Evolutionary conservation across 2,888 invertebrate species (phyloP), one percentile per base, ranked within the genome.

Genomic region (Patella depressa): DNA sequence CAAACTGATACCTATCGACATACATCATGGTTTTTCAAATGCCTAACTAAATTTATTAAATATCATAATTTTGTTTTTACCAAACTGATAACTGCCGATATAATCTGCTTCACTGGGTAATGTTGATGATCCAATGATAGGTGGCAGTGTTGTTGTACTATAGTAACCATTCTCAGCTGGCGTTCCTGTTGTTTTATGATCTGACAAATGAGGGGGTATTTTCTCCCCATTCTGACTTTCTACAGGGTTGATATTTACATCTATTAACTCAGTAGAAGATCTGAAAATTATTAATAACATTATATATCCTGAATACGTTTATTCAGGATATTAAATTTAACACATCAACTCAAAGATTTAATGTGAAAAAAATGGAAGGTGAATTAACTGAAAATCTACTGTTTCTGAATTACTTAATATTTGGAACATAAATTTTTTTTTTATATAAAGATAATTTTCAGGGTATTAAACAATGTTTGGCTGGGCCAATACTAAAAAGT

Each of bases 131-230:
- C 71, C 71, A 70, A 71, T 76, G 71, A 82, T 82, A 55, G 80
- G 80, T 53, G 82, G 82, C 70, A 82, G 78, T 70, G 72, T 45
- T 9, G 57, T 72, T 19, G 76, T 17, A 19, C 34, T 24, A 53
- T 72, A 29, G 24, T 24, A 29, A 24, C 15, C 76, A 53, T 59
- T 73, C 53, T 65, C 24, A 24, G 19, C 65, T 24, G 19, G 19
- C 14, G 19, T 9, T 65, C 3, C 24, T 19, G 12, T 24, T 19
- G 65, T 12, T 19, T 65, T 24, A 24, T 19, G 7, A 65, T 65
- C 65, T 19, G 24, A 11, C 11, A 65, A 19, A 65, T 65, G 65
- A 65, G 7, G 45, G 9, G 45, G 9, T 45, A 45, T 9, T 45
- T 45, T 45, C 45, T 45, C 45, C 45, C 65, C 65, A 65, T 65